These are phyloP conservation scores for Kryphioiulus occultus DNA, from an alignment of 2,888 invertebrate species.

Conservation along the genomic window DNA sequence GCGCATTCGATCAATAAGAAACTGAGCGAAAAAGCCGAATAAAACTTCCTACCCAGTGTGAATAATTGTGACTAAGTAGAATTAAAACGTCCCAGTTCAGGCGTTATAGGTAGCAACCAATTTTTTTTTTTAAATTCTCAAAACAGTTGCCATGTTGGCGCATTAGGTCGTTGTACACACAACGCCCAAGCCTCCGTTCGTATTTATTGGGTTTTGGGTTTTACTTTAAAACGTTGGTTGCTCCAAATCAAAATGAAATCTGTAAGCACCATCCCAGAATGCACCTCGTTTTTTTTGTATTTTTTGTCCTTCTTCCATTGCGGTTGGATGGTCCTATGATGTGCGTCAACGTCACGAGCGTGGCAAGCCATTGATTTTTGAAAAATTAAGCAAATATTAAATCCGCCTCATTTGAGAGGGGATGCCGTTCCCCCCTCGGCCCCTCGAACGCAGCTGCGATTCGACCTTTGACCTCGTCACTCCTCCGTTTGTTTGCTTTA, in stretches of 20 bases:
- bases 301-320: neutral
- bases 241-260: neutral
- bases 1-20: too few relatives aligned
- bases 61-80: too few relatives aligned
- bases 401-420: neutral
- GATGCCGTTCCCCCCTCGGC: neutral
- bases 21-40: too few relatives aligned
- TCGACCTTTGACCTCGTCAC: slow-evolving; percentile 6
- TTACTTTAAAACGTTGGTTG: neutral
- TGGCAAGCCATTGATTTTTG: neutral
- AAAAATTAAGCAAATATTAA: slow-evolving; percentile 36
- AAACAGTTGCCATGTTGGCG: too few relatives aligned
- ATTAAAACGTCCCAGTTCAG: too few relatives aligned
- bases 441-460: neutral
- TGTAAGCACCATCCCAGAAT: too few relatives aligned
- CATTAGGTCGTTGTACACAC: too few relatives aligned
- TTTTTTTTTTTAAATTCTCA: too few relatives aligned
- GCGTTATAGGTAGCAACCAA: too few relatives aligned
- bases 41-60: too few relatives aligned
- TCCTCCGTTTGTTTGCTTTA: slow-evolving; percentile 28
- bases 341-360: neutral
- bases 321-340: neutral
- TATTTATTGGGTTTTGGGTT: neutral
- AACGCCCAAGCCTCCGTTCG: too few relatives aligned
- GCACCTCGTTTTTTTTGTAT: too few relatives aligned